Base-by-base conservation (phyloP, 2,113 vertebrate genomes). In the Xiphophorus maculatus region DNA sequence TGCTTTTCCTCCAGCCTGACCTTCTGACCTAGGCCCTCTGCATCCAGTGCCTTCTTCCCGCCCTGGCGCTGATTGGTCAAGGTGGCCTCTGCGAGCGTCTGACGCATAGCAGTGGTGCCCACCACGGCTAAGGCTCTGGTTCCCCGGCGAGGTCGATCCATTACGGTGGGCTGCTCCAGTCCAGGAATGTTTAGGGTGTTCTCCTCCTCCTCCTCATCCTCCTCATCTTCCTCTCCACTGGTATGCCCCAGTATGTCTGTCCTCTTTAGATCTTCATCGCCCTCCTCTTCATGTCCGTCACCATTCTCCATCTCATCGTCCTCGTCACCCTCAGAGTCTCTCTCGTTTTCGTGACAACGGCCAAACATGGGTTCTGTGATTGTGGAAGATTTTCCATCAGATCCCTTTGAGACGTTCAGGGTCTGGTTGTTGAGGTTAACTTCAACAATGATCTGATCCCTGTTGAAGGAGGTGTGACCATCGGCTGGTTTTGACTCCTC, bases 361-460 rank as follows among this genome's bases (percentile, higher is more conserved):
- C 79, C 65, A n/a, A 93, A 91, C 72, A n/a, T 74, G 2, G 82
- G 83, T 1, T 96, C 93, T 0, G 89, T 75, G 79, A 88, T 0
- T 0, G 84, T 82, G 0, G 90, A 74, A 0, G 92, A 85, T 81
- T 97, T 97, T 5, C 96, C 95, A 80, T 98, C 97, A 0, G 76
- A 94, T 27, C 97, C 97, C 33, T 97, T 98, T 42, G 97, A 98
- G 81, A 99, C 97, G 0, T 99, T 98, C 35, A 99, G 94, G 0
- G 97, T 99, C 92, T 99, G 97, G 92, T 98, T 99, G 93, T 99
- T 99, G 80, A 99, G 96, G 88, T 99, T 99, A 84, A 99, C 97
- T 93, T 99, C 97, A 66, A 99, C 97, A 0, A 99, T 99, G 92
- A 99, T 99, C 91, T 98, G 97, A 79, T 98, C 96, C 8, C 95